Conservation (phyloP, 2,888 invertebrate species). For the Acronicta leporina region DNA sequence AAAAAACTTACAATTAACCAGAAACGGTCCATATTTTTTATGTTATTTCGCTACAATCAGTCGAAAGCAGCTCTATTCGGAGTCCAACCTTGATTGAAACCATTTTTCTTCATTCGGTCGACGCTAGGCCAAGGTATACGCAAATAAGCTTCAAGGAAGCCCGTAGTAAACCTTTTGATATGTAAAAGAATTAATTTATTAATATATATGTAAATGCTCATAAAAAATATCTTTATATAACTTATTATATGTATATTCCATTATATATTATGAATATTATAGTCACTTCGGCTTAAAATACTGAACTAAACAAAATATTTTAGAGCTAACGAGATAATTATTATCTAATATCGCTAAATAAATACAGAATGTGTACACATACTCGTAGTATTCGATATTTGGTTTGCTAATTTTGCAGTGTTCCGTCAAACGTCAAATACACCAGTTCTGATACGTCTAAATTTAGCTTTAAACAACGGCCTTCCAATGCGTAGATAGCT, state of each 20-base stretch:
- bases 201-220: too few relatives aligned
- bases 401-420: too few relatives aligned
- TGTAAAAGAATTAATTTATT: neutral
- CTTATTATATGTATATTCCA: too few relatives aligned
- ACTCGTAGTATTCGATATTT: too few relatives aligned
- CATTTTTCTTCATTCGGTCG: constrained; percentile 40
- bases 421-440: constrained; percentile 1
- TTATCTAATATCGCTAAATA: too few relatives aligned
- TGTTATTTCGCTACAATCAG: constrained; percentile 20
- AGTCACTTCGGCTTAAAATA: too few relatives aligned
- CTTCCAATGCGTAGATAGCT: constrained; percentile 23
- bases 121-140: constrained; percentile 9
- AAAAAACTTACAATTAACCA: neutral
- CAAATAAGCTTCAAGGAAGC: constrained; percentile 32
- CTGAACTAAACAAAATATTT: too few relatives aligned
- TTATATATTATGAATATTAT: too few relatives aligned
- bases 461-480: constrained; percentile 36
- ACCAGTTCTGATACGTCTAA: constrained; percentile 27
- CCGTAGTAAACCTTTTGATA: constrained; percentile 7
- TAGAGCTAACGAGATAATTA: too few relatives aligned
- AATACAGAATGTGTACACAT: too few relatives aligned
- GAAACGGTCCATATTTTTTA: constrained; percentile 5
- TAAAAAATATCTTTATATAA: too few relatives aligned
- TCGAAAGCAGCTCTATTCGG: constrained; percentile 3
- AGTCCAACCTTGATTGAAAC: constrained; percentile 32